A percentile compares a stretch with the other conserved stretches of the same genome.
phyloP scores from a whole-genome alignment of 92 coral and sea anemone genomes.

The Zoanthus sansibaricus region DNA sequence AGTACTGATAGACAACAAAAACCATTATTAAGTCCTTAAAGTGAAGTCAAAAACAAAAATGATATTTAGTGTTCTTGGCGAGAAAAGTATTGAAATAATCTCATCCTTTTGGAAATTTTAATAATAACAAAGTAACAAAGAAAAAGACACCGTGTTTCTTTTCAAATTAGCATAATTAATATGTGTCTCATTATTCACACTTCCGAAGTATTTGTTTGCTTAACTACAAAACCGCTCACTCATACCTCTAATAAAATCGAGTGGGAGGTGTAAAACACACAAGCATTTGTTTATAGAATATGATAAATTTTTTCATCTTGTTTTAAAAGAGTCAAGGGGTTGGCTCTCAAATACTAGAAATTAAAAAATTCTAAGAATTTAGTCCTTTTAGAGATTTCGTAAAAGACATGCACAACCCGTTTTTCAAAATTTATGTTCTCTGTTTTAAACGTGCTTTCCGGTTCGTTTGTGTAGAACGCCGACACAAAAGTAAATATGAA shows the following conservation, averaged over 20 bases:
- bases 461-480: not conserved
- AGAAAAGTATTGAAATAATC: conserved; percentile 27
- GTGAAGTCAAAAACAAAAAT: conserved; percentile 3
- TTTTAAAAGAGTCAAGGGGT: not conserved
- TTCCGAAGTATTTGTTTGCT: conserved; percentile 22
- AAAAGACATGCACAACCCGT: not conserved
- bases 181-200: conserved; percentile 39
- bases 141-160: conserved; percentile 28
- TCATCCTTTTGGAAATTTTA: conserved; percentile 24
- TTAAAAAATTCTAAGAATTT: not conserved
- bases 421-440: not conserved
- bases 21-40: not conserved
- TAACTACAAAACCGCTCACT: conserved; percentile 1
- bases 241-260: not conserved
- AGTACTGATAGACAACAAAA: too few relatives aligned
- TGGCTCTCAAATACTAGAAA: not conserved
- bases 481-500: conserved; percentile 25
- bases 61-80: not conserved
- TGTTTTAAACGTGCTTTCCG: conserved; percentile 17
- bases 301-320: conserved; percentile 20
- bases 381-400: not conserved
- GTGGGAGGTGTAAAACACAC: conserved; percentile 37
- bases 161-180: conserved; percentile 46
- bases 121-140: conserved; percentile 37
- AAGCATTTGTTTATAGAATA: conserved; percentile 32